A percentile compares a stretch with the other conserved stretches of the same genome.
Evolutionary conservation across 1,140 invertebrate species (phyloP).

Genomic region (Meloidogyne floridensis): DNA sequence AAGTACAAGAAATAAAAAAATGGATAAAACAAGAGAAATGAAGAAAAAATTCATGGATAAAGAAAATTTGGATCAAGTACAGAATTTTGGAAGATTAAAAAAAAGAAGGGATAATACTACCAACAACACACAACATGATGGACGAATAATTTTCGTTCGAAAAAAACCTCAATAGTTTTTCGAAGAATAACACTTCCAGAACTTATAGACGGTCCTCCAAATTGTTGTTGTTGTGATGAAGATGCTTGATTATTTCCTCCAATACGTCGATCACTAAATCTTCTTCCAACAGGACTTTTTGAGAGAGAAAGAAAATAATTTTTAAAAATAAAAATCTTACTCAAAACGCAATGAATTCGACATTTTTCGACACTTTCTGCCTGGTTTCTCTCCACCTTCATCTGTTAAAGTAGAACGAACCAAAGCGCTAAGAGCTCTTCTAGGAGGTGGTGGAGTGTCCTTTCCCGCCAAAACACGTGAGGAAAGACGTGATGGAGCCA

Average conservation of each 20-base stretch:
- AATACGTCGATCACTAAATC: not conserved
- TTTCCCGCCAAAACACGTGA: slow-evolving; percentile 28
- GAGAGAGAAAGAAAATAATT: not conserved
- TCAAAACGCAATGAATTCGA: slow-evolving; percentile 22
- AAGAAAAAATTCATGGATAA: no score
- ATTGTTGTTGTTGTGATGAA: not conserved
- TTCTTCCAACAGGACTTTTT: not conserved
- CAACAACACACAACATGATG: no score
- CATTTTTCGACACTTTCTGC: slow-evolving; percentile 23
- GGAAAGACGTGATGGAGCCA: slow-evolving; percentile 23
- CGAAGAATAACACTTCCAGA: slow-evolving; percentile 8
- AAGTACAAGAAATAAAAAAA: no score
- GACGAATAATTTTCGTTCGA: no score
- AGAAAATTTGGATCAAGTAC: no score
- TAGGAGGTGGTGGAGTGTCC: slow-evolving; percentile 15
- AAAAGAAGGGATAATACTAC: not conserved
- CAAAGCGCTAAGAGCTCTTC: slow-evolving; percentile 15
- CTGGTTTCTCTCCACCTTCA: not conserved
- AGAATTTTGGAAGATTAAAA: not conserved
- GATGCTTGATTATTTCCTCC: not conserved
- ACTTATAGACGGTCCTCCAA: not conserved
- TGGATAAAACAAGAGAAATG: no score
- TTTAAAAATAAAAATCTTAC: not conserved
- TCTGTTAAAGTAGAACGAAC: slow-evolving; percentile 22
- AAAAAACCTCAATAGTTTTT: slow-evolving; percentile 30